Base-by-base conservation (phyloP, 2,888 invertebrate genomes). In the Platycheirus albimanus region DNA sequence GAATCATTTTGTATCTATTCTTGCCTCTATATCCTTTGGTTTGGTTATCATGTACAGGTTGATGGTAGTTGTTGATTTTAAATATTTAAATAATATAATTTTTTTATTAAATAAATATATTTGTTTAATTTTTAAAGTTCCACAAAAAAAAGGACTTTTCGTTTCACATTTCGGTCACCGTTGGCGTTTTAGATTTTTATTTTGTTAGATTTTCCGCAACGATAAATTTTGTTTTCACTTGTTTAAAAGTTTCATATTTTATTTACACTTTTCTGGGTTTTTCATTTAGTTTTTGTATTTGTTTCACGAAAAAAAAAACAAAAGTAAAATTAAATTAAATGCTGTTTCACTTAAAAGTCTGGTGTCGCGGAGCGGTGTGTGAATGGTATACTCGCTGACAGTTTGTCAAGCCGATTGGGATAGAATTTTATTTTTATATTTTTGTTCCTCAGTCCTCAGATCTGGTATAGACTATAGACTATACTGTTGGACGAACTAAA, bases 1-100 rank as follows among this genome's bases (percentile, higher is more conserved):
- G 90, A 63, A 86, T 88, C 90, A 90, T 90, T n/a, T 13, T 84
- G 13, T 63, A 52, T 74, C 2, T 36, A 13, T 15, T 20, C 92
- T 92, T n/a, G n/a, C n/a, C n/a, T n/a, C n/a, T n/a, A n/a, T n/a
- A n/a, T n/a, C n/a, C n/a, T 92, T 86, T 86, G 3, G 1, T 11
- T 28, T 30, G 13, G 6, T 2, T 20, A 41, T 20, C 52, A 20
- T n/a, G n/a, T 19, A 56, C 36, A n/a, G 52, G 52, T 56, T 56
- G 20, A 43, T 43, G 10, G 11, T 13, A 13, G 1, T 38, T 38
- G 13, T 8, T 43, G 13, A 8, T 38, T 56, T 10, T 28, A 52
- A 43, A 43, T 58, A 41, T 58, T 41, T 41, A 38, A 56, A 38
- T 56, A 33, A 54, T 20, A 17, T 36, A 8, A 3, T 36, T 10